Evolutionary conservation across 2,113 vertebrate genomes (phyloP).

Genomic region (Petroica traversi): DNA sequence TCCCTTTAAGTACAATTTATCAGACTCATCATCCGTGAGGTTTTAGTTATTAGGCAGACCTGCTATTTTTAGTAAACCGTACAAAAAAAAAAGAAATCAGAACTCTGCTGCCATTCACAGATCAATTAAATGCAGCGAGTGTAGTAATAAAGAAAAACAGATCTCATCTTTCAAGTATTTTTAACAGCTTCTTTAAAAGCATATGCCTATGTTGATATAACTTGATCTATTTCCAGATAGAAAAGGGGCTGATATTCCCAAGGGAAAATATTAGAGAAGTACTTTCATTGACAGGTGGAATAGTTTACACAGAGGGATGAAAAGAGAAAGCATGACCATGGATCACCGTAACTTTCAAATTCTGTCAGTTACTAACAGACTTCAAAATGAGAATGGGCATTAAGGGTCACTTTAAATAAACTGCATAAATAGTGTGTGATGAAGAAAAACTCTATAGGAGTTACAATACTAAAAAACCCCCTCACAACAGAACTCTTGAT

Average conservation of each 20-base stretch:
- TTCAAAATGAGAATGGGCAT: neutral
- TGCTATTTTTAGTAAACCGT: neutral
- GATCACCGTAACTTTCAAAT: neutral
- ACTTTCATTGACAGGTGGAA: neutral
- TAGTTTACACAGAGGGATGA: neutral
- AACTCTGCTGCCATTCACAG: neutral
- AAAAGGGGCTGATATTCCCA: neutral
- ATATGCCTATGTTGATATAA: neutral
- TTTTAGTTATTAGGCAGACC: neutral
- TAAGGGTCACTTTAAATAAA: neutral
- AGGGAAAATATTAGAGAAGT: neutral
- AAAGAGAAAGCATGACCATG: neutral
- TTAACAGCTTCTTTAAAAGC: neutral
- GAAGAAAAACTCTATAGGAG: neutral
- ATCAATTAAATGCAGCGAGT: neutral
- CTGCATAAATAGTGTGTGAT: rapidly evolving
- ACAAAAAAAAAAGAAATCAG: neutral
- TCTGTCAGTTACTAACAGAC: neutral
- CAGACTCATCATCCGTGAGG: neutral
- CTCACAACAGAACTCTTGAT: neutral
- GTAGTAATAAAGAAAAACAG: neutral
- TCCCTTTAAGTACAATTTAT: neutral
- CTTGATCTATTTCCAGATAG: neutral
- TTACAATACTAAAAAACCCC: rapidly evolving
- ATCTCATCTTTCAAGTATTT: neutral